Conservation (phyloP, 2,797 vertebrate species). For the Lithobates pipiens region DNA sequence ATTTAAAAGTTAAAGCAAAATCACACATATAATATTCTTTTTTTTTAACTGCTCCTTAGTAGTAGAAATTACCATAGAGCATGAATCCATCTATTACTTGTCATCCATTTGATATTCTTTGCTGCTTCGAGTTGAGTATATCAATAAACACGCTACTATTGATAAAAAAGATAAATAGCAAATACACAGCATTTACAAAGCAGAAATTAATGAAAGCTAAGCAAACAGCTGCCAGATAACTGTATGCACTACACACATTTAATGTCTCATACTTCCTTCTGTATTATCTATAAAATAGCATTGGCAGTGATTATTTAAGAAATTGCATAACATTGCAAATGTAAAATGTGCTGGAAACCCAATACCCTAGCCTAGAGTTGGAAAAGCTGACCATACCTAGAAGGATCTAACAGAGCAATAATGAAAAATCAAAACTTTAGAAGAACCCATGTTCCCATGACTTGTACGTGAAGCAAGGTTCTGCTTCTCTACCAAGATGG, state of each 20-base stretch:
- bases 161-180: neutral
- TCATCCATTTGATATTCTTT: neutral
- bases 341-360: neutral
- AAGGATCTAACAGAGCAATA: too few relatives aligned
- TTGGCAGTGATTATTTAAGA: neutral
- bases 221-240: constrained; percentile 18
- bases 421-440: neutral
- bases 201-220: constrained; percentile 12
- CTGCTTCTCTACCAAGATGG: too few relatives aligned
- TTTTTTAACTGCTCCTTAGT: neutral
- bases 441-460: neutral
- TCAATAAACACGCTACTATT: neutral
- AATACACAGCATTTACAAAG: neutral
- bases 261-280: constrained; percentile 38
- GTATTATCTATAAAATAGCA: constrained; percentile 1
- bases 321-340: neutral
- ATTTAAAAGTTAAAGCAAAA: neutral
- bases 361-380: neutral
- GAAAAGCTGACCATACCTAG: neutral
- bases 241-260: neutral
- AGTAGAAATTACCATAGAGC: neutral
- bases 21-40: too few relatives aligned
- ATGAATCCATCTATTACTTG: neutral
- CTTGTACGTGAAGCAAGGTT: neutral
- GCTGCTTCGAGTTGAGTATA: neutral